Percentiles rank a stretch among this genome's conserved stretches.
Conservation (phyloP, 2,113 vertebrate genomes). For the Corythoichthys haematopterus region DNA sequence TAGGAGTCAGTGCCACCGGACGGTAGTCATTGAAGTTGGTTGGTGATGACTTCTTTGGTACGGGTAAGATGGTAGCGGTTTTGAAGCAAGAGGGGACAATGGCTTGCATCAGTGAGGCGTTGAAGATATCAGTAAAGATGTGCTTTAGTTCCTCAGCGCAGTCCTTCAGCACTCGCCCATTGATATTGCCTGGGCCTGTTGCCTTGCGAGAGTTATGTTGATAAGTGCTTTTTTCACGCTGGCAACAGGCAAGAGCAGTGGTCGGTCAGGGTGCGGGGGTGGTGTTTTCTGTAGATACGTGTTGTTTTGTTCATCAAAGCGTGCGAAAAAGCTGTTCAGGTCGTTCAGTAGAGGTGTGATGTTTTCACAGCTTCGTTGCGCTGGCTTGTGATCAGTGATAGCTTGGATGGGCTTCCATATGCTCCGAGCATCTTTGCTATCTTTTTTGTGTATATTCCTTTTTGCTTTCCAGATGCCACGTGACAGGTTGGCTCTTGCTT, state of each 20-base stretch:
- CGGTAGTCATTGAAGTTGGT: too few relatives aligned
- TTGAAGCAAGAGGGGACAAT: too few relatives aligned
- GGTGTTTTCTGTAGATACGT: neutral
- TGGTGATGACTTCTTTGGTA: too few relatives aligned
- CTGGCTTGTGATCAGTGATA: neutral
- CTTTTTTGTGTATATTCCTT: neutral
- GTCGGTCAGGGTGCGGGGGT: too few relatives aligned
- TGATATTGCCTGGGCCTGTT: neutral
- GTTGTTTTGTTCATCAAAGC: neutral
- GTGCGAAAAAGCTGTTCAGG: neutral
- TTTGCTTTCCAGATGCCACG: neutral
- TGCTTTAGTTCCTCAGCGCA: neutral
- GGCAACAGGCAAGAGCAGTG: neutral
- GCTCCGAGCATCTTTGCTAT: neutral
- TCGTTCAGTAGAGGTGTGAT: neutral
- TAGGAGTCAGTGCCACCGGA: neutral
- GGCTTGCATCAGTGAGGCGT: too few relatives aligned
- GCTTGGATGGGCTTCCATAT: neutral
- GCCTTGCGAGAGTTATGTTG: neutral
- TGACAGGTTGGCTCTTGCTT: neutral
- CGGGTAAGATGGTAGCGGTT: too few relatives aligned
- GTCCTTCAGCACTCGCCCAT: neutral
- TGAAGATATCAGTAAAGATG: too few relatives aligned
- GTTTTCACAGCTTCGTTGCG: neutral
- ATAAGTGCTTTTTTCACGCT: neutral